Evolutionary conservation across 1,140 invertebrate species (phyloP), one percentile per base, ranked within the genome.

Genomic region (Drosophila murphyi): DNA sequence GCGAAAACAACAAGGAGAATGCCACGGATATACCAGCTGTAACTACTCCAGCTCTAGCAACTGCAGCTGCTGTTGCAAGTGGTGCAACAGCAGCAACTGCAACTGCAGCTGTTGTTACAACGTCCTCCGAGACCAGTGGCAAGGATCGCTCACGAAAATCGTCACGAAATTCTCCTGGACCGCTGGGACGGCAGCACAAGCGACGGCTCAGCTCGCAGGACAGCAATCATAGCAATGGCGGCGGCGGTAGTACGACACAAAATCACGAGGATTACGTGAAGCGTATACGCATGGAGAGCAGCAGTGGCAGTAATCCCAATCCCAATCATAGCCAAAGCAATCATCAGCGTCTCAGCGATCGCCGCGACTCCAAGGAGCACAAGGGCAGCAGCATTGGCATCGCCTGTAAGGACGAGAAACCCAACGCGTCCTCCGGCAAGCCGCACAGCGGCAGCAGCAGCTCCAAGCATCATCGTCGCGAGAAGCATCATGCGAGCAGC

Each of bases 191-290:
- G 43, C 93, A 95, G 37, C 93, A 94, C 35, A 97, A 97, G 91
- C 93, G 96, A 47, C 94, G 96, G 56, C 94, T 96, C 65, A 96
- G 96, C 52, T 96, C 96, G 2, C 96, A 97, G 82, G 96, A 97
- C 69, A 94, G 93, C 82, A 87, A 94, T 41, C 95, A 95, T 2
- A 94, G 94, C 47, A 63, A 52, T 3, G 57, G 61, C 7, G 71
- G 48, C 3, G 71, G 60, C 3, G 50, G 5, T 3, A 52, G 48
- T 6, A 57, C 57, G 29, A 56, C 7, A 28, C 72, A 82, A n/a
- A 82, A 86, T 41, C 78, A 78, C 8, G 91, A 92, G 39, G 96
- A 97, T 76, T 95, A 96, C 28, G 92, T 93, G 0, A 97, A 97
- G 80, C 95, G 96, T 64, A 94, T 95, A 74, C 96, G 96, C 85